Evolutionary conservation across 2,888 invertebrate species (phyloP).

Genomic region (Melanophora roralis): DNA sequence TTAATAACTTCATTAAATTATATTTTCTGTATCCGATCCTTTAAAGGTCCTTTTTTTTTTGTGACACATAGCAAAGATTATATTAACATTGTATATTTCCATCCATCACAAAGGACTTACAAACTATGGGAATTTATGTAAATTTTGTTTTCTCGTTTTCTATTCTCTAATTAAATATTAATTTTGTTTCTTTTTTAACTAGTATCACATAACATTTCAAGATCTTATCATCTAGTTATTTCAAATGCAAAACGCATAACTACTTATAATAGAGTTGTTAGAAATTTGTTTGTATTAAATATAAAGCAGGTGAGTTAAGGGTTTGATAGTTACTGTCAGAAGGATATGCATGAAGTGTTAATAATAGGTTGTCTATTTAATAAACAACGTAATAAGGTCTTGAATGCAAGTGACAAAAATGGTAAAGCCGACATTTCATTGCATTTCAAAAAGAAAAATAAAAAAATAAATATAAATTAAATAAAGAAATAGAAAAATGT

Average conservation of each 20-base stretch:
- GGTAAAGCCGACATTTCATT: no score
- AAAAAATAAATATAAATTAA: no score
- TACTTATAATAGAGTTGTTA: background rate
- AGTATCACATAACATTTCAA: conserved; percentile 33
- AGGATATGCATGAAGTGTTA: conserved; percentile 55
- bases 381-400: conserved; percentile 20
- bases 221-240: conserved; percentile 43
- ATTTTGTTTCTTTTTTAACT: conserved; percentile 1
- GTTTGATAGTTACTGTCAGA: conserved; percentile 1
- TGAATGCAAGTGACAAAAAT: background rate
- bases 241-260: background rate
- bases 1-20: conserved; percentile 51
- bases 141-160: conserved; percentile 19
- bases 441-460: no score
- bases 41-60: background rate
- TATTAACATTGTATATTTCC: no score
- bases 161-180: conserved; percentile 39
- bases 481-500: no score
- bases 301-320: conserved; percentile 43
- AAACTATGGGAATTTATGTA: conserved; percentile 56
- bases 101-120: background rate
- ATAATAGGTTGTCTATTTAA: conserved; percentile 34
- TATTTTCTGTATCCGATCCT: conserved; percentile 18
- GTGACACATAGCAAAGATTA: no score
- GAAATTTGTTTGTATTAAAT: background rate